phyloP scores from a whole-genome alignment of 2,888 invertebrate genomes.

The Hecatera dysodea region DNA sequence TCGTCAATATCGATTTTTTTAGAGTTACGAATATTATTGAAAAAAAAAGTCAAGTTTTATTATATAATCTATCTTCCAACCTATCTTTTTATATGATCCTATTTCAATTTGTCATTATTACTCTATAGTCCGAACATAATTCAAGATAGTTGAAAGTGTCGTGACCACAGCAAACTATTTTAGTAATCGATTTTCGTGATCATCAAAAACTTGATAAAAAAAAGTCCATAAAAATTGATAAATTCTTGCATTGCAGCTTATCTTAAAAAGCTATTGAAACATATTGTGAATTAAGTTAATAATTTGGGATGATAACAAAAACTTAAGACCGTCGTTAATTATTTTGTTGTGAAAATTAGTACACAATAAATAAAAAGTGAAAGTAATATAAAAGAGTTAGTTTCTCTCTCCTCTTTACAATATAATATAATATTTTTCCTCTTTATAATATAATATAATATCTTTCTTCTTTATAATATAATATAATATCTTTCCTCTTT shows the following conservation, averaged over 20 bases:
- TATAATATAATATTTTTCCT: no score
- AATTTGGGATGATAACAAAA: not conserved
- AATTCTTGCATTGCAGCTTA: not conserved
- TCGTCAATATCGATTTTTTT: no score
- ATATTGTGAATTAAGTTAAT: not conserved
- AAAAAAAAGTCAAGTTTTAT: not conserved
- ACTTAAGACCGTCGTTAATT: not conserved
- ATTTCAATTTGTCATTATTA: conserved; percentile 19
- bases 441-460: no score
- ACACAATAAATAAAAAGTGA: no score
- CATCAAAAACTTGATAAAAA: conserved; percentile 14
- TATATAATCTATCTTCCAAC: not conserved
- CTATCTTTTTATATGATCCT: not conserved
- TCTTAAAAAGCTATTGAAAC: not conserved
- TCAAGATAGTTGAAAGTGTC: not conserved
- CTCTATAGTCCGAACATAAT: not conserved
- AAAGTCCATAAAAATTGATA: conserved; percentile 9
- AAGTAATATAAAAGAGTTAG: no score
- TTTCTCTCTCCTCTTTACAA: no score
- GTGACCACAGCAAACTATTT: conserved; percentile 27
- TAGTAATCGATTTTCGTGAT: conserved; percentile 32
- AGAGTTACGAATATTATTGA: not conserved
- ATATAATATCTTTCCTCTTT: no score
- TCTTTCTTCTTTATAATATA: no score
- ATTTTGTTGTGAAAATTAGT: not conserved